Evolutionary conservation across 2,113 vertebrate genomes (phyloP).

Genomic region (Oostethus manadensis): DNA sequence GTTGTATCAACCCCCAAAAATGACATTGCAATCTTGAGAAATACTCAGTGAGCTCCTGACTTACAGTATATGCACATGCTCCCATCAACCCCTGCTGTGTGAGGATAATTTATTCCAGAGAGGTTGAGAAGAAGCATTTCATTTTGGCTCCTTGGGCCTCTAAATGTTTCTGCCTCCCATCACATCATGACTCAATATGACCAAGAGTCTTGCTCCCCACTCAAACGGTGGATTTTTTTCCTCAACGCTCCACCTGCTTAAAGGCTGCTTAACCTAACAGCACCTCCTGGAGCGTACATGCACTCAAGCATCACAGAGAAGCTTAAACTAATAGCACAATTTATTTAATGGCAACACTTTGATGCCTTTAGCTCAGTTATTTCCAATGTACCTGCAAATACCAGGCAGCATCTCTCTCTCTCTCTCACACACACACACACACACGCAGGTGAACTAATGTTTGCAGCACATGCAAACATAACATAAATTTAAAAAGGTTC

Average conservation of each 20-base stretch:
- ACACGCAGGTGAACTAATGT: background rate
- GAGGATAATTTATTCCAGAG: constrained; percentile 40
- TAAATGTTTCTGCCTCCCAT: constrained; percentile 22
- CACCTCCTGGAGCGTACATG: background rate
- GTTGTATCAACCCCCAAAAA: constrained; percentile 66
- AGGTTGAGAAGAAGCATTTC: constrained; percentile 23
- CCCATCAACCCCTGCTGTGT: constrained; percentile 10
- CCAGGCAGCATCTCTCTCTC: constrained; percentile 1
- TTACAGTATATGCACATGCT: constrained; percentile 24
- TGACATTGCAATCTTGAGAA: constrained; percentile 63
- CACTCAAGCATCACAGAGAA: background rate
- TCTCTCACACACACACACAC: constrained; percentile 3
- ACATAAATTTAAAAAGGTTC: background rate
- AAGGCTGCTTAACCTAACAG: constrained; percentile 19
- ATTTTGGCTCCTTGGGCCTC: constrained; percentile 21
- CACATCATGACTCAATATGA: constrained; percentile 27
- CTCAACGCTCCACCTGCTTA: constrained; percentile 23
- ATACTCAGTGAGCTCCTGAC: constrained; percentile 48
- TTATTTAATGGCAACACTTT: constrained; percentile 16
- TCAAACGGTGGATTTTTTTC: constrained; percentile 23
- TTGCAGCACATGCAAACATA: background rate
- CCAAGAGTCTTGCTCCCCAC: constrained; percentile 17
- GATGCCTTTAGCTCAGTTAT: constrained; percentile 25
- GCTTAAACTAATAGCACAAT: constrained; percentile 18
- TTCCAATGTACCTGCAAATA: constrained; percentile 29